Base-by-base conservation (phyloP, 1,140 invertebrate genomes). In the Pogonus chalceus region DNA sequence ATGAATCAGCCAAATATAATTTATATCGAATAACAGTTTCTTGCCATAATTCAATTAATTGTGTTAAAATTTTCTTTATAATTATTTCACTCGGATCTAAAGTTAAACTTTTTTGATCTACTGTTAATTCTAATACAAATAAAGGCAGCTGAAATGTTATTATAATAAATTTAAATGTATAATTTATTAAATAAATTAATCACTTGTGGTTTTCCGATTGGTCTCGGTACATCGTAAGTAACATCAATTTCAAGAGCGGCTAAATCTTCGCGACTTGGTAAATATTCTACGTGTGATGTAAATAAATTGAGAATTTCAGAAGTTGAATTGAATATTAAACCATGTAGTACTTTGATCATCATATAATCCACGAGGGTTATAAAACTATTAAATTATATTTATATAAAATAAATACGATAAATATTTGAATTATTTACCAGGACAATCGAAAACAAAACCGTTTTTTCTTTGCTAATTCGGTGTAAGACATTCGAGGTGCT, bases 391-490 rank as follows among this genome's bases (percentile, higher is more conserved):
- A 51, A 56, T 43, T 48, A 57, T 31, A 43, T 16, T 12, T 10
- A 12, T 18, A 43, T 43, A n/a, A n/a, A n/a, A n/a, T n/a, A 35
- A 49, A 31, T 1, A 53, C 55, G 39, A 50, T 46, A 21, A 24
- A 22, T 51, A 51, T n/a, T 31, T 7, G 14, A 31, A 48, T 24
- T 49, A 62, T 65, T 61, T 72, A 88, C 84, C 82, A 77, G 16
- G 80, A 78, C 0, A 88, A 71, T 21, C 80, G 72, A 60, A 81
- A 77, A 65, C 87, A 90, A 60, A 85, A 84, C 51, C 81, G 78
- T 55, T 83, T 75, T 63, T 92, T 92, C 54, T 83, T 82, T 0
- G 85, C 84, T 60, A 90, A 87, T 60, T 91, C 83, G 23, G 86
- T 88, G 61, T 89, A 92, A 20, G 84, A 85, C 76, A 89, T 84